Percentiles rank a stretch among this genome's conserved stretches.
Evolutionary conservation across 1,140 invertebrate species (phyloP).

Genomic region (Cydia fagiglandana): DNA sequence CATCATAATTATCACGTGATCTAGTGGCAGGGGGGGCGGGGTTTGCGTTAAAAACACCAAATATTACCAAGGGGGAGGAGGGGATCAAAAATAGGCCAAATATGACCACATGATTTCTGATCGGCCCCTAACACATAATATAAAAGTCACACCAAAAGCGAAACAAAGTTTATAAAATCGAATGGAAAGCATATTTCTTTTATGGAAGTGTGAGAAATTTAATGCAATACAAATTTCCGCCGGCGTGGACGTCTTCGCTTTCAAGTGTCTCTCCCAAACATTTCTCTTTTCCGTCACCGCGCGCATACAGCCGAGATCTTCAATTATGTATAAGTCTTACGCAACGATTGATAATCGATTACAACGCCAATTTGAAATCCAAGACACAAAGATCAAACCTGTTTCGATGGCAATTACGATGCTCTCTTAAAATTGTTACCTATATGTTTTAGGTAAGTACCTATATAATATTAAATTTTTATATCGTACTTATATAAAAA

Average conservation of each 20-base stretch:
- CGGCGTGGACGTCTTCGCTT: slow-evolving; percentile 40
- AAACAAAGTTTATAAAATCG: not conserved
- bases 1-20: too few relatives aligned
- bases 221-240: slow-evolving; percentile 45
- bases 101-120: too few relatives aligned
- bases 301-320: slow-evolving; percentile 39
- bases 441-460: not conserved
- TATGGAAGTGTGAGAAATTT: slow-evolving; percentile 41
- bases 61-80: too few relatives aligned
- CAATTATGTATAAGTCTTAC: slow-evolving; percentile 46
- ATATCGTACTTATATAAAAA: too few relatives aligned
- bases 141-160: not conserved
- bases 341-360: slow-evolving; percentile 35
- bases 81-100: too few relatives aligned
- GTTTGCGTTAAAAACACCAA: too few relatives aligned
- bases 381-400: not conserved
- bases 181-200: slow-evolving; percentile 14
- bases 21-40: too few relatives aligned
- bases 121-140: slow-evolving; percentile 33
- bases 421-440: not conserved
- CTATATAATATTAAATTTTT: not conserved
- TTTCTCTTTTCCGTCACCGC: slow-evolving; percentile 50
- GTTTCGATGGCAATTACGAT: not conserved
- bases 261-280: slow-evolving; percentile 51
- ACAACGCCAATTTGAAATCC: not conserved